phyloP scores from a whole-genome alignment of 2,888 invertebrate genomes.

The Luperina testacea region DNA sequence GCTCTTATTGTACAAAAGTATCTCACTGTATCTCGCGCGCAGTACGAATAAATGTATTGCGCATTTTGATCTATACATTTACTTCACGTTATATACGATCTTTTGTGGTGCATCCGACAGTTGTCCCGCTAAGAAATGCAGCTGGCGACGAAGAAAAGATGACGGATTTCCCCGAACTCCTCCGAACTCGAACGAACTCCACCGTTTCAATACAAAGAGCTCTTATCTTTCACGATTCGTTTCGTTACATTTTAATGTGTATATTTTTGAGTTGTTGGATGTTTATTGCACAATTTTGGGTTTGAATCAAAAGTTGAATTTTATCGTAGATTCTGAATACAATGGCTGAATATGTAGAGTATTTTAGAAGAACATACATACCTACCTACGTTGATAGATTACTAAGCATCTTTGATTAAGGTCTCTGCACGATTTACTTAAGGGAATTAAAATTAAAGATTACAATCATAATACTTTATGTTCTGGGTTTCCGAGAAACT shows the following conservation, averaged over 20 bases:
- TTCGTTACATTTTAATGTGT: slow-evolving; percentile 74
- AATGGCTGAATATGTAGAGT: not conserved
- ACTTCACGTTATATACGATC: slow-evolving; percentile 51
- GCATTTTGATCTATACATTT: slow-evolving; percentile 47
- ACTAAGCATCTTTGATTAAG: not conserved
- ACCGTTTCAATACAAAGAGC: slow-evolving; percentile 61
- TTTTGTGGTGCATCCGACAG: slow-evolving; percentile 58
- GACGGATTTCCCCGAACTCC: slow-evolving; percentile 65
- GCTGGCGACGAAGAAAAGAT: slow-evolving; percentile 64
- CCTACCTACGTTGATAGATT: not conserved
- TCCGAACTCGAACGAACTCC: slow-evolving; percentile 45
- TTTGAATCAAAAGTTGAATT: slow-evolving; percentile 21
- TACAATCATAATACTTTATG: no score
- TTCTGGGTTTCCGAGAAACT: not conserved
- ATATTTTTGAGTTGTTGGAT: slow-evolving; percentile 54
- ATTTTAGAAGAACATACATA: not conserved
- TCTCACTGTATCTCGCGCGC: slow-evolving; percentile 9
- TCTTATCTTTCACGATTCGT: slow-evolving; percentile 78
- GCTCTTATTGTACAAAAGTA: slow-evolving; percentile 13
- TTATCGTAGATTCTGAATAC: slow-evolving; percentile 2
- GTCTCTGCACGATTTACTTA: not conserved
- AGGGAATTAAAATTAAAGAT: not conserved
- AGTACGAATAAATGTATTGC: slow-evolving; percentile 44
- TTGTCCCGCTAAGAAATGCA: slow-evolving; percentile 59
- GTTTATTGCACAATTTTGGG: slow-evolving; percentile 53